Evolutionary conservation across 2,888 invertebrate species (phyloP).

Genomic region (Volucella zonaria): DNA sequence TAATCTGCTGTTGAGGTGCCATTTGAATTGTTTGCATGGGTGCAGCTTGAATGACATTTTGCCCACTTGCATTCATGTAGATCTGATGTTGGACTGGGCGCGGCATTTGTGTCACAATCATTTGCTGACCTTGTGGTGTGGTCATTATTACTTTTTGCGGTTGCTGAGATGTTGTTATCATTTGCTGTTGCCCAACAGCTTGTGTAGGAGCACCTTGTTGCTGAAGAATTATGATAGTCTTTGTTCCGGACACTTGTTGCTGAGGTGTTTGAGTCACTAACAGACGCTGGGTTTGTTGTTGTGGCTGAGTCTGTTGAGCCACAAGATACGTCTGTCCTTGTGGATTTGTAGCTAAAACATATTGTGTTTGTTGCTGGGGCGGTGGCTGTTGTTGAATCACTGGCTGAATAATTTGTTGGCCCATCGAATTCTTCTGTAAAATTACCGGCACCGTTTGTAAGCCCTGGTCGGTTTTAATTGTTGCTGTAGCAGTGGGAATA

Average conservation of each 20-base stretch:
- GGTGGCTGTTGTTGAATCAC: constrained; percentile 81
- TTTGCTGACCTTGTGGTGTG: constrained; percentile 86
- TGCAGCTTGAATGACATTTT: constrained; percentile 74
- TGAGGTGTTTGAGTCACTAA: constrained; percentile 87
- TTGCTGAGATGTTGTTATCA: constrained; percentile 77
- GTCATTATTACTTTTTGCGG: constrained; percentile 86
- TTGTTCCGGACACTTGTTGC: constrained; percentile 86
- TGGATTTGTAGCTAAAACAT: constrained; percentile 82
- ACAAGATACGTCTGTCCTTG: constrained; percentile 87
- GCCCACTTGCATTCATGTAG: constrained; percentile 60
- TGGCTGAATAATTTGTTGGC: constrained; percentile 77
- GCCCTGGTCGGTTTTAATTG: constrained; percentile 82
- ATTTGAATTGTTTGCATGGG: constrained; percentile 84
- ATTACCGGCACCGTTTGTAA: constrained; percentile 82
- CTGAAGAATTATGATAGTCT: constrained; percentile 88
- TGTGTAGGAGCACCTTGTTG: constrained; percentile 83
- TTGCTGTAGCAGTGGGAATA: constrained; percentile 80
- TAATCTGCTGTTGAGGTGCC: constrained; percentile 78
- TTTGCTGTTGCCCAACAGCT: constrained; percentile 77
- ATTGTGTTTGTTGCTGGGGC: constrained; percentile 81
- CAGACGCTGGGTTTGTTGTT: constrained; percentile 84
- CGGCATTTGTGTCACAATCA: constrained; percentile 85
- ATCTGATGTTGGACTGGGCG: constrained; percentile 77
- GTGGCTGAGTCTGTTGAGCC: constrained; percentile 86
- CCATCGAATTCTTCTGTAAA: constrained; percentile 78